phyloP scores from a whole-genome alignment of 1,140 invertebrate species.

The Formica selysi region DNA sequence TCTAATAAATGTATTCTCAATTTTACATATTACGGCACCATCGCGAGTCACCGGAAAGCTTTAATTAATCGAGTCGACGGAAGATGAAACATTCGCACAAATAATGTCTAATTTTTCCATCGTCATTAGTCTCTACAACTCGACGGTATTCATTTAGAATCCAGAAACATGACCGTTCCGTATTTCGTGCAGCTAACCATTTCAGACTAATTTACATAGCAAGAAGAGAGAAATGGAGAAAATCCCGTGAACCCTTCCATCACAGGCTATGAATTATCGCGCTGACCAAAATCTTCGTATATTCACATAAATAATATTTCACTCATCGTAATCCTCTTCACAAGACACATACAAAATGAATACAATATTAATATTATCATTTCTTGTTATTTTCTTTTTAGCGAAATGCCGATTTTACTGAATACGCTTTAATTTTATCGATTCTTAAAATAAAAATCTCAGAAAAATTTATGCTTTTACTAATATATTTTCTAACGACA shows the following conservation, averaged over 20 bases:
- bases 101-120: constrained; percentile 28
- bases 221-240: constrained; percentile 38
- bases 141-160: constrained; percentile 36
- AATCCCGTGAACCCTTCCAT: constrained; percentile 27
- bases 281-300: constrained; percentile 14
- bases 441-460: not conserved
- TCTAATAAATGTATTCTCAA: constrained; percentile 23
- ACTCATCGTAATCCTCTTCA: not conserved
- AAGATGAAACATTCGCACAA: not conserved
- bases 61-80: constrained; percentile 43
- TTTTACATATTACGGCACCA: not conserved
- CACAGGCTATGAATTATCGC: constrained; percentile 12
- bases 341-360: constrained; percentile 20
- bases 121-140: constrained; percentile 25
- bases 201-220: constrained; percentile 54
- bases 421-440: not conserved
- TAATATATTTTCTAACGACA: not conserved
- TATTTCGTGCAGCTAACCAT: constrained; percentile 30
- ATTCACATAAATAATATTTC: constrained; percentile 32
- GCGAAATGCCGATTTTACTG: not conserved
- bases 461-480: not conserved
- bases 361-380: constrained; percentile 21
- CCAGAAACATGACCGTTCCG: constrained; percentile 22
- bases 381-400: not conserved
- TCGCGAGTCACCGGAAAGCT: not conserved